phyloP scores from a whole-genome alignment of 2,888 invertebrate species.

The Lithophane semibrunnea region DNA sequence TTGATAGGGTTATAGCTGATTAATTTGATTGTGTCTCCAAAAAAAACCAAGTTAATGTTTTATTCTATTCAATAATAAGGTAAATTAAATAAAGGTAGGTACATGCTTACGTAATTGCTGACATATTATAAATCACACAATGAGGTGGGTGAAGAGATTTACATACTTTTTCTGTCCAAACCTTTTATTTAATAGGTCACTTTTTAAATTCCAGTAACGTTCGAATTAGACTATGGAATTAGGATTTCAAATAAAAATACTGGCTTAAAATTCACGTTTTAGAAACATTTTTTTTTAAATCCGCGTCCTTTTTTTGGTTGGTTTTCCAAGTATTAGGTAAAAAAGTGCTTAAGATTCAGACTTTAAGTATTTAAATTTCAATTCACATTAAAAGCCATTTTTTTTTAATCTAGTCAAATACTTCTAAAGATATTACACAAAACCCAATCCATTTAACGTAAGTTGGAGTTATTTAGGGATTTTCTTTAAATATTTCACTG shows the following conservation, averaged over 20 bases:
- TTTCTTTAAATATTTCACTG: background rate
- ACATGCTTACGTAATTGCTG: background rate
- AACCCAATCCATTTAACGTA: background rate
- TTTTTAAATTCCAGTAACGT: conserved; percentile 8
- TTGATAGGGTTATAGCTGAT: conserved; percentile 12
- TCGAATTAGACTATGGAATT: background rate
- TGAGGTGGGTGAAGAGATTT: conserved; percentile 12
- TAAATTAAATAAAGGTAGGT: background rate
- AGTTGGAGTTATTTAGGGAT: background rate
- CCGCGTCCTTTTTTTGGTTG: rapidly evolving
- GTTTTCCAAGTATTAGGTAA: background rate
- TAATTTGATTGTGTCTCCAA: background rate
- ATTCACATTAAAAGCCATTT: background rate
- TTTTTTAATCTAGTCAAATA: background rate
- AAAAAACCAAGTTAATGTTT: no score
- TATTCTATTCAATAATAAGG: no score
- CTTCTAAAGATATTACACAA: background rate
- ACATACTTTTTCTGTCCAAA: conserved; percentile 28
- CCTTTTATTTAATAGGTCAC: conserved; percentile 4
- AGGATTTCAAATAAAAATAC: background rate
- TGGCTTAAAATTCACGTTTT: background rate
- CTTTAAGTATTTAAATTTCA: background rate
- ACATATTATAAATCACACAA: conserved; percentile 13
- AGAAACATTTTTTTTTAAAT: background rate
- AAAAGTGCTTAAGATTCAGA: background rate